These are phyloP conservation scores for Salvelinus sp. DNA, from an alignment of 2,113 vertebrate species.

Conservation along the genomic window DNA sequence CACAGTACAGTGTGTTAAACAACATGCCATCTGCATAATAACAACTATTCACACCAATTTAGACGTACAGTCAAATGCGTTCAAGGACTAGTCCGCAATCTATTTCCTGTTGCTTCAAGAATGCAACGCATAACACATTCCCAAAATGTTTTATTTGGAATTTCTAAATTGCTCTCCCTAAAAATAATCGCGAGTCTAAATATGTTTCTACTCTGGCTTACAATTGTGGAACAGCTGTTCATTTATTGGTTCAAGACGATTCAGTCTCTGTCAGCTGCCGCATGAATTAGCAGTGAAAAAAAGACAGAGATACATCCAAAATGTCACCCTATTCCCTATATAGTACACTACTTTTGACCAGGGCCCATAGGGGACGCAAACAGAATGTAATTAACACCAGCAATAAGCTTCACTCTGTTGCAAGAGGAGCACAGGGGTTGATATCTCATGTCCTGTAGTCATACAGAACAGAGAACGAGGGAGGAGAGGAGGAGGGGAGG, in stretches of 20 bases:
- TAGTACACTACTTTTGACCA: neutral
- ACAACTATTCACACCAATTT: neutral
- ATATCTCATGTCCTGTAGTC: neutral
- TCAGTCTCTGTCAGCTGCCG: slow-evolving; percentile 19
- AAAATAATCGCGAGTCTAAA: slow-evolving; percentile 28
- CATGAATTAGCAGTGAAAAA: neutral
- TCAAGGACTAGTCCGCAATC: neutral
- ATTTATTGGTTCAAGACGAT: slow-evolving; percentile 27
- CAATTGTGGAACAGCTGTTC: slow-evolving; percentile 31
- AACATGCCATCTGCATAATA: no score
- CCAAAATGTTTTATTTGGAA: slow-evolving; percentile 16
- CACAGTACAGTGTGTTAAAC: no score
- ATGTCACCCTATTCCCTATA: neutral
- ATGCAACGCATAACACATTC: slow-evolving; percentile 19
- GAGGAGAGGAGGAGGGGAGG: neutral
- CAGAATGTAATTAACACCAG: neutral
- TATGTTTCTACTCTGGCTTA: slow-evolving; percentile 19
- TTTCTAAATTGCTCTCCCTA: slow-evolving; percentile 23
- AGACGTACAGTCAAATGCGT: neutral
- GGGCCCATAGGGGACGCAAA: no score
- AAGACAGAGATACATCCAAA: neutral
- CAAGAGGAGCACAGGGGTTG: neutral
- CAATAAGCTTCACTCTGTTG: neutral
- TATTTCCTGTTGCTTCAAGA: slow-evolving; percentile 14
- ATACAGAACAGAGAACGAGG: neutral